Evolutionary conservation across 2,797 vertebrate species (phyloP), one percentile per base, ranked within the genome.

Genomic region (Fratercula arctica): DNA sequence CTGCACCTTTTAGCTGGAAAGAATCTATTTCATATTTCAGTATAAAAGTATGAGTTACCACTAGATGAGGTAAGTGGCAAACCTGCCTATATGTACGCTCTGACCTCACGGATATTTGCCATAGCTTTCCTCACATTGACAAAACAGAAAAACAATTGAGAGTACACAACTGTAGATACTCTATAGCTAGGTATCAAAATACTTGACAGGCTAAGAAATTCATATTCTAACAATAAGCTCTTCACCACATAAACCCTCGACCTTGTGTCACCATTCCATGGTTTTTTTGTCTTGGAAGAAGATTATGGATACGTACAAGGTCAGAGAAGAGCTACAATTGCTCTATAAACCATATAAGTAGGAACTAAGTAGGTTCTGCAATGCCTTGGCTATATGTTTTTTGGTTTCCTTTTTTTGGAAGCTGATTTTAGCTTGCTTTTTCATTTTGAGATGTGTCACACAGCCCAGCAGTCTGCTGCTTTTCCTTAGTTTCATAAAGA

Each of bases 1-100:
- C 90, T 88, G 64, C 82, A 85, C 78, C 69, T 95, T 95, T 95
- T 50, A n/a, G 85, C 77, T 91, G 9, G 37, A 70, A 76, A 19
- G 28, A 93, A 82, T 37, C 39, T 33, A 48, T 46, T 88, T 45
- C 4, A 33, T 29, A 74, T 70, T 91, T 95, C 29, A 28, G 31
- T 64, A 76, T 43, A 66, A 33, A 83, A 85, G 19, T 25, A 9
- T 2, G 25, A 80, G 31, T 24, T 85, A 64, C 5, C 46, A 35
- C 16, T 19, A 17, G 14, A 74, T 39, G 23, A 88, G 16, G 41
- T 37, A 67, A 74, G 45, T 29, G 66, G n/a, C 46, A 93, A 90
- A 70, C 16, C 45, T 80, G 45, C 39, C n/a, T 73, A 0, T 4
- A 45, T 16, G 31, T 15, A 56, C 14, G 51, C 43, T 85, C 60